Conservation (phyloP, 2,888 invertebrate species). For the Rhagonycha fulva region DNA sequence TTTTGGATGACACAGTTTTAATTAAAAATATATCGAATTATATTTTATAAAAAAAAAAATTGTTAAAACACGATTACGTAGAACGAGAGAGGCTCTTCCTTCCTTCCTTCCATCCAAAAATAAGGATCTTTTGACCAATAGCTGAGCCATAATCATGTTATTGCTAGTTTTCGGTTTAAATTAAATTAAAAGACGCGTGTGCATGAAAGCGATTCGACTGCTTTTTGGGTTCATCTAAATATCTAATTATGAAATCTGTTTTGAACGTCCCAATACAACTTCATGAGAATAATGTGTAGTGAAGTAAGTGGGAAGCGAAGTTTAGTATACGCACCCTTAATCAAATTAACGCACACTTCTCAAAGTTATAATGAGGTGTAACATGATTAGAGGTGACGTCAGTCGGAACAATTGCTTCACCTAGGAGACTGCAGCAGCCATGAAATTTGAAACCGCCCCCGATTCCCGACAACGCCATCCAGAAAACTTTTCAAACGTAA, state of each 20-base stretch:
- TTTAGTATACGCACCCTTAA: conserved; percentile 40
- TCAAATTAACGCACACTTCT: conserved; percentile 47
- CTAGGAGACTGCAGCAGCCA: conserved; percentile 41
- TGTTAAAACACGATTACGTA: neutral
- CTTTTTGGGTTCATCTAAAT: conserved; percentile 21
- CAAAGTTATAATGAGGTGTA: conserved; percentile 57
- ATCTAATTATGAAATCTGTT: conserved; percentile 32
- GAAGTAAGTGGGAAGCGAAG: conserved; percentile 30
- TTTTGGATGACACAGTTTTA: neutral
- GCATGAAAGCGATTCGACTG: conserved; percentile 2
- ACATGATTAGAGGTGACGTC: conserved; percentile 59
- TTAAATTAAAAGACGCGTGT: conserved; percentile 1
- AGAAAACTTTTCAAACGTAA: conserved; percentile 47
- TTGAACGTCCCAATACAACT: conserved; percentile 33
- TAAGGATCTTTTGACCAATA: neutral
- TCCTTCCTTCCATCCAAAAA: too few relatives aligned
- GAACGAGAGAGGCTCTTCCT: neutral
- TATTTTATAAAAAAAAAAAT: neutral
- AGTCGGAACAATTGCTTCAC: conserved; percentile 63
- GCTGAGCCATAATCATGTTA: neutral
- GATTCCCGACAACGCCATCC: conserved; percentile 32
- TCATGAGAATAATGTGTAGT: conserved; percentile 27
- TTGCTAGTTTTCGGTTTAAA: neutral
- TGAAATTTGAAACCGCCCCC: conserved; percentile 39
- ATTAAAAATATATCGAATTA: conserved; percentile 1